These are phyloP conservation scores for Nasua narica DNA, from an alignment of 2,797 vertebrate genomes.

Conservation along the genomic window DNA sequence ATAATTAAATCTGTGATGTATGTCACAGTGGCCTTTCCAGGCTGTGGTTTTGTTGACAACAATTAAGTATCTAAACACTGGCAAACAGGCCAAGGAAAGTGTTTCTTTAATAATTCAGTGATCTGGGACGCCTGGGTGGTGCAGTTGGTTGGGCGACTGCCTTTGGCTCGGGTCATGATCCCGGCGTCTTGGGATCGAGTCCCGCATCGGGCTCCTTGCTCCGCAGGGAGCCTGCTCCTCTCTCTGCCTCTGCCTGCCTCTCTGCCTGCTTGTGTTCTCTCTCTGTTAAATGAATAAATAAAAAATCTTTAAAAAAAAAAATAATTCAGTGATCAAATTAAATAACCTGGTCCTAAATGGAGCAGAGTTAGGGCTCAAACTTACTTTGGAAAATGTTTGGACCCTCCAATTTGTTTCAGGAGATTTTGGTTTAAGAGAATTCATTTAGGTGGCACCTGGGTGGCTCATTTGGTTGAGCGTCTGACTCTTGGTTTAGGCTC, in stretches of 20 bases:
- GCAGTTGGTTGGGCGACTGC: no score
- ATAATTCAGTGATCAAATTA: neutral
- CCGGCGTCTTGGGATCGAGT: no score
- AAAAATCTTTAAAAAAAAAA: no score
- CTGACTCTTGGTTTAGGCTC: neutral
- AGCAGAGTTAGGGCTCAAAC: neutral
- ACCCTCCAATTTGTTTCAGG: neutral
- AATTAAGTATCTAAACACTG: neutral
- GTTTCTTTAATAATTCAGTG: neutral
- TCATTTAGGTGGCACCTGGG: neutral
- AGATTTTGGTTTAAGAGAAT: neutral
- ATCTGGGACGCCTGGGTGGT: no score
- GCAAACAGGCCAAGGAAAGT: neutral
- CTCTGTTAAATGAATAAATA: no score
- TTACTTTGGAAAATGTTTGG: neutral
- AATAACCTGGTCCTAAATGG: neutral
- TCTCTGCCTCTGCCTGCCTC: no score
- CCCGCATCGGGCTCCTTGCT: no score
- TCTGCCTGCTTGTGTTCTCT: no score
- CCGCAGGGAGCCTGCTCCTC: no score
- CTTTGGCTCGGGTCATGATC: no score
- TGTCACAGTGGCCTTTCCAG: neutral
- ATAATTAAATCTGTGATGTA: neutral
- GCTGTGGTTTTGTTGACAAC: neutral
- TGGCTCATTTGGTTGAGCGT: neutral